Evolutionary conservation across 1,140 invertebrate genomes (phyloP).

Genomic region (Limonius californicus): DNA sequence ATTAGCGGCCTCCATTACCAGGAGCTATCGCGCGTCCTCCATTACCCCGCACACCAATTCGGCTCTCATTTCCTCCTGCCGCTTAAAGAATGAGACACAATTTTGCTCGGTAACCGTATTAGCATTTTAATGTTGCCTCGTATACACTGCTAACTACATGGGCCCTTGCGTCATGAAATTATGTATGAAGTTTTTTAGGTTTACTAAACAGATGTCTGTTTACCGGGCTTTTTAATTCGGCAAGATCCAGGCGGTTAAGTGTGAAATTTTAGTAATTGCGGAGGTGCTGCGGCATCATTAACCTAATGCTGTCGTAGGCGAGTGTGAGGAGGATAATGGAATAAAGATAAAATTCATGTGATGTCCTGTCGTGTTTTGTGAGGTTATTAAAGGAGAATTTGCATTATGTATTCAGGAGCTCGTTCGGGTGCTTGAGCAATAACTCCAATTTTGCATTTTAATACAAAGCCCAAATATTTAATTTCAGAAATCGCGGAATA

Average conservation of each 20-base stretch:
- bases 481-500: slow-evolving; percentile 9
- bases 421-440: neutral
- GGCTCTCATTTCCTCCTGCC: slow-evolving; percentile 14
- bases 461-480: slow-evolving; percentile 12
- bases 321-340: neutral
- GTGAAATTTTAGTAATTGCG: slow-evolving; percentile 9
- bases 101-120: slow-evolving; percentile 23
- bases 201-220: slow-evolving; percentile 16
- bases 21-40: neutral
- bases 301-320: neutral
- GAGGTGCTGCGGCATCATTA: neutral
- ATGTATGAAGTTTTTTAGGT: slow-evolving; percentile 17
- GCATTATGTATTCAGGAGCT: neutral
- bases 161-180: slow-evolving; percentile 17
- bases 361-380: neutral
- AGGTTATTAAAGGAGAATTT: slow-evolving; percentile 2
- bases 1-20: slow-evolving; percentile 10
- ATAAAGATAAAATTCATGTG: slow-evolving; percentile 10
- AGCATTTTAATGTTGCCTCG: slow-evolving; percentile 23
- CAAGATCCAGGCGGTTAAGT: neutral
- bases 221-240: neutral
- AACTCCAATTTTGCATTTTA: slow-evolving; percentile 11
- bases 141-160: slow-evolving; percentile 16
- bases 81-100: slow-evolving; percentile 15
- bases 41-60: neutral